These are phyloP conservation scores for Artibeus lituratus DNA, from an alignment of 2,797 vertebrate genomes.

Conservation along the genomic window DNA sequence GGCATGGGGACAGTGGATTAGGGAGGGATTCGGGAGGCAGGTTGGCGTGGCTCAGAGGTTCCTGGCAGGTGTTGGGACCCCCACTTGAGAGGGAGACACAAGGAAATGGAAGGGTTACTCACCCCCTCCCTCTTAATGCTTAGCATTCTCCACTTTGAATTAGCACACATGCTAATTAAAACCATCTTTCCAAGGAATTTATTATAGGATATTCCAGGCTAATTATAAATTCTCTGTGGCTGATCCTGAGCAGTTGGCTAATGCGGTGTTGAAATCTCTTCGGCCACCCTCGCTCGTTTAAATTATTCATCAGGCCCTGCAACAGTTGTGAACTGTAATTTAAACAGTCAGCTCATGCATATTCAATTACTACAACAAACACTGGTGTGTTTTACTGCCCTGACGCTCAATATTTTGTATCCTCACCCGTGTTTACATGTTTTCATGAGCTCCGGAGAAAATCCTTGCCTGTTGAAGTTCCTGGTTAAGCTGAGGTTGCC, in stretches of 20 bases:
- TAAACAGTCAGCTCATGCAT: conserved; percentile 94
- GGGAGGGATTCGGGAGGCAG: background rate
- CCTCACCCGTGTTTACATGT: conserved; percentile 82
- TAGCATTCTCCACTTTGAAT: conserved; percentile 75
- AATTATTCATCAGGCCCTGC: conserved; percentile 94
- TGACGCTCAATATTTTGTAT: conserved; percentile 81
- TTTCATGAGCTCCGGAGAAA: conserved; percentile 85
- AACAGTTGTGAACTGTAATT: conserved; percentile 95
- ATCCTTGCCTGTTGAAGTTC: conserved; percentile 77
- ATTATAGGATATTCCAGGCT: conserved; percentile 84
- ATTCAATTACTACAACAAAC: conserved; percentile 92
- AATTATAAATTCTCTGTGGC: conserved; percentile 90
- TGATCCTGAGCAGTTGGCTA: conserved; percentile 89
- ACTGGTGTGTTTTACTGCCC: conserved; percentile 89
- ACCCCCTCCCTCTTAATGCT: conserved; percentile 62
- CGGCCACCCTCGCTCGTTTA: conserved; percentile 90
- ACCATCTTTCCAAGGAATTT: conserved; percentile 87
- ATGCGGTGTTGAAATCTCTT: conserved; percentile 89
- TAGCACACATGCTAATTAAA: conserved; percentile 86
- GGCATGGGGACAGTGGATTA: fast-evolving
- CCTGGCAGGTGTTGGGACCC: background rate
- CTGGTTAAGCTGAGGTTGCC: conserved; percentile 54
- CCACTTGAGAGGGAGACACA: background rate
- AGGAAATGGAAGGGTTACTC: conserved; percentile 75
- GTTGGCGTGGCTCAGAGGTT: background rate